Base-by-base conservation (phyloP, 2,888 invertebrate species). In the Chelonus formosanus region DNA sequence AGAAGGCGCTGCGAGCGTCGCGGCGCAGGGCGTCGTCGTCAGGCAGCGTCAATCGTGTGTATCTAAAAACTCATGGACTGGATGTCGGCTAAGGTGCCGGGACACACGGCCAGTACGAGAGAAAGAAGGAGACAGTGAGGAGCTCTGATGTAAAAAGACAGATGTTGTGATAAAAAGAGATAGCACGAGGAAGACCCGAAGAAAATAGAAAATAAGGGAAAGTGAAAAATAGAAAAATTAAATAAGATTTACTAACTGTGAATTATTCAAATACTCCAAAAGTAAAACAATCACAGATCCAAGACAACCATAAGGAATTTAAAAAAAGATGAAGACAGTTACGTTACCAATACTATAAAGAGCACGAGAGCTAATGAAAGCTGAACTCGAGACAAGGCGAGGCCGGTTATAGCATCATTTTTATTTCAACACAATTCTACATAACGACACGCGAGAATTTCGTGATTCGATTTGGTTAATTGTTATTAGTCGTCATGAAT, bases 1-100 rank as follows among this genome's bases (percentile, higher is more conserved):
- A 70, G 76, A 75, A 70, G 75, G 75, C 78, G 76, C 76, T 75
- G 73, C 73, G 67, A 61, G 68, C 76, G 75, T 74, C 76, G 74
- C 76, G 73, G 75, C 77, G 76, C 75, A 59, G 68, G 72, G 71
- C 72, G 73, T 73, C 73, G 75, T 76, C 76, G 75, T 71, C 69
- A 74, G 71, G 63, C 65, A 70, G 36, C 70, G 69, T 67, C 71
- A 67, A 53, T 57, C 57, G 59, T 52, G 68, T 61, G 68, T 63
- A 57, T 44, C 58, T 31, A 65, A 50, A 50, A 55, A 60, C 60
- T 60, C 60, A 52, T 60, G 60, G 60, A 60, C 31, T 45, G 48
- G 36, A 58, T 36, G 36, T 58, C 34, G 58, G 47, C 43, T 58
- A 36, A 47, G 48, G 20, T 20, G 20, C 20, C 10, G 48, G 36